These are phyloP conservation scores for Aulostomus chinensis DNA, from an alignment of 2,797 vertebrate genomes.

Conservation along the genomic window DNA sequence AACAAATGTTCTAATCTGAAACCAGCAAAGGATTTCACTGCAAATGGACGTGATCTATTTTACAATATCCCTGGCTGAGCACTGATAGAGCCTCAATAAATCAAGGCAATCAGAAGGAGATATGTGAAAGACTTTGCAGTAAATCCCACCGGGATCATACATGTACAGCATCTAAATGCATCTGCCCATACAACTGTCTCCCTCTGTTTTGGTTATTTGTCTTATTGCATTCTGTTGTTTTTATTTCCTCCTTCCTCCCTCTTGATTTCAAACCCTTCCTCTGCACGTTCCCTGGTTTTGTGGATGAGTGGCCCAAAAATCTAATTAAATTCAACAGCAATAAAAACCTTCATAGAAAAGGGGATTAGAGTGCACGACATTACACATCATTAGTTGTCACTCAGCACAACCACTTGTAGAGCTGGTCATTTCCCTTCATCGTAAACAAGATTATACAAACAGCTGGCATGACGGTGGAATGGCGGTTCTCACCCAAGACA, in stretches of 20 bases:
- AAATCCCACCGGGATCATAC: constrained; percentile 68
- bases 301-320: not conserved
- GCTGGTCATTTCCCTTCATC: too few relatives aligned
- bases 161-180: constrained; percentile 56
- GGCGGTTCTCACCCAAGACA: too few relatives aligned
- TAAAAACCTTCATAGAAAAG: constrained; percentile 6
- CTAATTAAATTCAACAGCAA: constrained; percentile 8
- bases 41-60: constrained; percentile 71
- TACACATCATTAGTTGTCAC: not conserved
- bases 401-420: constrained; percentile 4
- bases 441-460: too few relatives aligned
- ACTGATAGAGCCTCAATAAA: constrained; percentile 69
- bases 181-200: constrained; percentile 36
- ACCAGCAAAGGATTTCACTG: constrained; percentile 66
- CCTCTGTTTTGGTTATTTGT: constrained; percentile 17
- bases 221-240: constrained; percentile 8
- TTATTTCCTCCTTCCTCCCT: not conserved
- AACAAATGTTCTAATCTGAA: constrained; percentile 53
- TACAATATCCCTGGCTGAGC: constrained; percentile 61
- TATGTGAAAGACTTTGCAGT: constrained; percentile 55
- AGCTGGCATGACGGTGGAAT: too few relatives aligned
- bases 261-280: constrained; percentile 8
- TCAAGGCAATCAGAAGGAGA: constrained; percentile 71
- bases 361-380: constrained; percentile 2
- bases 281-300: constrained; percentile 1